These are phyloP conservation scores for Thalassoma bifasciatum DNA, from an alignment of 2,113 vertebrate species.

Conservation along the genomic window DNA sequence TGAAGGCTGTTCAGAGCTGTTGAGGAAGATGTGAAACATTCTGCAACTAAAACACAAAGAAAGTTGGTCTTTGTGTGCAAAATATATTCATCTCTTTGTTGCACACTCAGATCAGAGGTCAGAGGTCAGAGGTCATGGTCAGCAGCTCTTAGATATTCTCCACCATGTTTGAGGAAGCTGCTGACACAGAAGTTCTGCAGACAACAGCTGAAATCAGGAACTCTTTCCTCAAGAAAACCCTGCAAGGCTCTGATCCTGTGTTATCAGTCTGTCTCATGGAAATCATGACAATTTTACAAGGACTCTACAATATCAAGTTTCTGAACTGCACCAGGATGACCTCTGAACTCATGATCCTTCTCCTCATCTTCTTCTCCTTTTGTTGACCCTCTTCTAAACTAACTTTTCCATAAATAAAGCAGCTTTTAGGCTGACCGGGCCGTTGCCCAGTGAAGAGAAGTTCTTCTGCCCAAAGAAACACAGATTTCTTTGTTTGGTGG, in stretches of 20 bases:
- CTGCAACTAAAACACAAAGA: too few species aligned
- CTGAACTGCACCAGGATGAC: too few species aligned
- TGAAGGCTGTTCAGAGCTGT: too few species aligned
- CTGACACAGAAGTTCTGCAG: conserved; percentile 12
- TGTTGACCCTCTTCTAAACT: background rate
- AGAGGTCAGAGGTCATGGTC: conserved; percentile 39
- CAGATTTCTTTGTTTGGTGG: conserved; percentile 12
- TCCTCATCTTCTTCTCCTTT: background rate
- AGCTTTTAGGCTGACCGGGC: background rate
- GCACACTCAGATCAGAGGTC: conserved; percentile 13
- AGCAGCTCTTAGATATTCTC: background rate
- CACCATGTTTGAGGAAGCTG: background rate
- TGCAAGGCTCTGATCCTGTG: too few species aligned
- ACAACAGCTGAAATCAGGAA: background rate
- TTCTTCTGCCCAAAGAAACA: background rate
- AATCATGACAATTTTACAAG: too few species aligned
- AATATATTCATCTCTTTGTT: background rate
- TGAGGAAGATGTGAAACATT: too few species aligned
- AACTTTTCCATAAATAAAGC: background rate
- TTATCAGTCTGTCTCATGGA: too few species aligned
- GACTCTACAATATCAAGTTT: too few species aligned
- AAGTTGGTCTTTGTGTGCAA: background rate
- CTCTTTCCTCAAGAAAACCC: too few species aligned
- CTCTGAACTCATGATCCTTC: too few species aligned
- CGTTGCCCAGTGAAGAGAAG: background rate